Percentiles rank a stretch among this genome's conserved stretches.
phyloP scores from a whole-genome alignment of 2,888 invertebrate genomes.

The Apoda limacodes region DNA sequence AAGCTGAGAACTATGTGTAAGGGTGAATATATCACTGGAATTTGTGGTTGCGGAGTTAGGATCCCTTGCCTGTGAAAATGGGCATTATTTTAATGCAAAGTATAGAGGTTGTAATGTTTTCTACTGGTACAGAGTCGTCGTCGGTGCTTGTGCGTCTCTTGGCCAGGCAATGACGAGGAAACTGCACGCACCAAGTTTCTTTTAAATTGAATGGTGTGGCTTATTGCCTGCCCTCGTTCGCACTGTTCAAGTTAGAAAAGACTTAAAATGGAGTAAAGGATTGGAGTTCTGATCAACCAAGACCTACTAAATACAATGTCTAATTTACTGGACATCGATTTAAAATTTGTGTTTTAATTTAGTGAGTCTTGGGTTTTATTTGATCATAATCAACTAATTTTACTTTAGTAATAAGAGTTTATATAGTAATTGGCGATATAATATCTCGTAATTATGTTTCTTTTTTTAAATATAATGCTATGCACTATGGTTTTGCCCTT shows the following conservation, averaged over 20 bases:
- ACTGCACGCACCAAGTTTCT: conserved; percentile 63
- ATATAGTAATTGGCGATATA: too few species aligned
- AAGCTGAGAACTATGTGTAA: conserved; percentile 65
- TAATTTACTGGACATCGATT: conserved; percentile 36
- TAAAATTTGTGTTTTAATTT: conserved; percentile 50
- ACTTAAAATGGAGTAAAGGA: conserved; percentile 62
- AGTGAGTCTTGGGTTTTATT: conserved; percentile 72
- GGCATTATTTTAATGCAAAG: conserved; percentile 93
- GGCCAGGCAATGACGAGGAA: conserved; percentile 46
- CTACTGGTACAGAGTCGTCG: conserved; percentile 61
- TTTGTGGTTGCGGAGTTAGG: conserved; percentile 62
- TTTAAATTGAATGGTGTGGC: conserved; percentile 68
- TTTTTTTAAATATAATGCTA: too few species aligned
- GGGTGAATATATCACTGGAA: conserved; percentile 61
- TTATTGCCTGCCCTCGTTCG: conserved; percentile 56
- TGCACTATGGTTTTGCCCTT: too few species aligned
- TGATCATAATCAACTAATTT: too few species aligned
- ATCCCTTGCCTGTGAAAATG: conserved; percentile 78
- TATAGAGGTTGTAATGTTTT: conserved; percentile 85
- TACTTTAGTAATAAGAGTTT: too few species aligned
- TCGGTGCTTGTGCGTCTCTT: conserved; percentile 29
- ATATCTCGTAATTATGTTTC: too few species aligned
- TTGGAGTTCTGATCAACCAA: conserved; percentile 70
- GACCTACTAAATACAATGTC: conserved; percentile 66
- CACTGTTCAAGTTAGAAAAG: conserved; percentile 69